Evolutionary conservation across 2,797 vertebrate species (phyloP).

Genomic region (Danio albolineatus): DNA sequence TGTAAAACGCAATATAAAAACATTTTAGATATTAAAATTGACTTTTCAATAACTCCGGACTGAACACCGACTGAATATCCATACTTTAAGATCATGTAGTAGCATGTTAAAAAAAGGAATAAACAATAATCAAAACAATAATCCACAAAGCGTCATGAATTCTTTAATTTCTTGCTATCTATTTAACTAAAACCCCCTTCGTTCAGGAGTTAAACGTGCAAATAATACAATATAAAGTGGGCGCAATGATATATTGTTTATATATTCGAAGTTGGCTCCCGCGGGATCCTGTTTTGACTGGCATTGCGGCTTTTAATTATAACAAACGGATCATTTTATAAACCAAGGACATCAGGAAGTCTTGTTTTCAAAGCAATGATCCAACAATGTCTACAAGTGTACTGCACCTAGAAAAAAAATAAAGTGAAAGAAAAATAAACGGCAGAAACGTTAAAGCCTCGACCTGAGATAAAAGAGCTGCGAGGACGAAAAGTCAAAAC

Average conservation of each 20-base stretch:
- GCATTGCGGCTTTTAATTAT: neutral
- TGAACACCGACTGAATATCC: conserved; percentile 1
- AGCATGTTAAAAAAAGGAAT: neutral
- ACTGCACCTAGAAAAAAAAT: neutral
- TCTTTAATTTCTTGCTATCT: neutral
- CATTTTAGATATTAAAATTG: conserved; percentile 6
- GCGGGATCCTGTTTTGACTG: neutral
- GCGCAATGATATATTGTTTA: neutral
- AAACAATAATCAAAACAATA: neutral
- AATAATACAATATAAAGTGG: neutral
- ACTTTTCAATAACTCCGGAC: neutral
- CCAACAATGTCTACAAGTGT: neutral
- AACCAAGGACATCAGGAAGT: conserved; percentile 3
- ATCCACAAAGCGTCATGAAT: conserved; percentile 11
- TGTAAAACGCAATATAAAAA: conserved; percentile 39
- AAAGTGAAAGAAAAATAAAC: neutral
- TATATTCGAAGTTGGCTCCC: neutral
- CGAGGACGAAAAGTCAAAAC: conserved; percentile 8
- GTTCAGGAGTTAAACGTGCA: conserved; percentile 15
- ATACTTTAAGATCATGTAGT: neutral
- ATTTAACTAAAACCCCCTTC: neutral
- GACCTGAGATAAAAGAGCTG: neutral
- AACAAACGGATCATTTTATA: neutral
- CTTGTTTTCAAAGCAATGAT: conserved; percentile 1
- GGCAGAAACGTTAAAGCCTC: neutral